phyloP scores from a whole-genome alignment of 1,140 invertebrate species.

The Goniozus legneri region DNA sequence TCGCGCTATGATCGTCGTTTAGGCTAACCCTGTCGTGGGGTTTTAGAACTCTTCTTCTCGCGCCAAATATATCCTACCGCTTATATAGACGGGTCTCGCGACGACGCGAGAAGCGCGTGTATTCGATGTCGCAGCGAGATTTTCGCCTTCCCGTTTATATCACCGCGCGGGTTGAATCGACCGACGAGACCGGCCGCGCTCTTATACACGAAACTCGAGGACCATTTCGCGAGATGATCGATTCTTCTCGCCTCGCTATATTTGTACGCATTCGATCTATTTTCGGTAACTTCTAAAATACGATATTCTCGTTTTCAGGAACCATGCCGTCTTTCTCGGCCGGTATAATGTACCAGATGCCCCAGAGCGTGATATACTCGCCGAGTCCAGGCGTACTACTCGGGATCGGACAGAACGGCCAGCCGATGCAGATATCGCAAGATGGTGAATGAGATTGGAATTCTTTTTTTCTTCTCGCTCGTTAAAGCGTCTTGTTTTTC shows the following conservation, averaged over 20 bases:
- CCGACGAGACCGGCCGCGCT: not conserved
- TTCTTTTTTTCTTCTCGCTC: conserved; percentile 1
- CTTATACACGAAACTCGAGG: not conserved
- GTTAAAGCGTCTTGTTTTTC: conserved; percentile 13
- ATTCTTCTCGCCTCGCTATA: not conserved
- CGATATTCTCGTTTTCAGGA: no score
- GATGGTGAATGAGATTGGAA: conserved; percentile 39
- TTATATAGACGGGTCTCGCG: no score
- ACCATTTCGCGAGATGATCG: not conserved
- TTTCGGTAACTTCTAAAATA: no score
- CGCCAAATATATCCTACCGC: no score
- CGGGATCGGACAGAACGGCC: conserved; percentile 49
- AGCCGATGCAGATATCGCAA: conserved; percentile 50
- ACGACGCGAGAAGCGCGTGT: no score
- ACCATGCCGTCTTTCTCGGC: conserved; percentile 32
- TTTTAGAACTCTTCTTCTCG: no score
- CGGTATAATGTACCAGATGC: conserved; percentile 52
- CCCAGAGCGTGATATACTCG: conserved; percentile 49
- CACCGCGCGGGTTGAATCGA: no score
- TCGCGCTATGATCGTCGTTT: no score
- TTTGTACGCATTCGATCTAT: no score
- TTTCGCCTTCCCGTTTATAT: no score
- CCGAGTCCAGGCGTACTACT: conserved; percentile 46
- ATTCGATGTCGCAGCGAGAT: conserved; percentile 7
- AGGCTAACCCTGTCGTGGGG: no score